Evolutionary conservation across 2,797 vertebrate species (phyloP).

Genomic region (Enteromius trimaculatus): DNA sequence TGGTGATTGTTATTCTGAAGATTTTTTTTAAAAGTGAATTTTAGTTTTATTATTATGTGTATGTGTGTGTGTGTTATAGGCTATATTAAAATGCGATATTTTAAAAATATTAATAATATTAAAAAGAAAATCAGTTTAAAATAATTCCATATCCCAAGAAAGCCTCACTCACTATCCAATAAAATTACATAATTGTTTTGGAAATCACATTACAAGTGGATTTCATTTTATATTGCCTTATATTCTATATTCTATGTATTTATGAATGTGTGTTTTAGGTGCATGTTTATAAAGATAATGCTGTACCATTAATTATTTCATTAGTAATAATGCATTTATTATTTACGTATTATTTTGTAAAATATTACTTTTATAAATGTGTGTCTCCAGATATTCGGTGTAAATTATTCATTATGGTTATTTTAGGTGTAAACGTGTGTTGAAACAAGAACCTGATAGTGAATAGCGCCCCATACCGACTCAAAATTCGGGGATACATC

Average conservation of each 20-base stretch:
- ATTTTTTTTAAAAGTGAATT: not conserved
- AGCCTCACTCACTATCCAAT: not conserved
- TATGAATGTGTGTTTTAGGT: not conserved
- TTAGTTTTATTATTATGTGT: not conserved
- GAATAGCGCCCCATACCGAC: conserved; percentile 50
- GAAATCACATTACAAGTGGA: not conserved
- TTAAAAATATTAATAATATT: not conserved
- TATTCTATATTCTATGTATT: not conserved
- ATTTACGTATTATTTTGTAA: not conserved
- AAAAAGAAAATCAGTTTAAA: not conserved
- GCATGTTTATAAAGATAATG: not conserved
- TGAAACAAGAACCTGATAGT: conserved; percentile 27
- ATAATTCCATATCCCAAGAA: not conserved
- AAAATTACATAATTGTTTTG: no score
- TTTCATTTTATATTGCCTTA: not conserved
- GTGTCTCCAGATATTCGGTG: not conserved
- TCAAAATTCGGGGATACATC: conserved; percentile 40
- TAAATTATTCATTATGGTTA: not conserved
- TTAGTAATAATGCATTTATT: conserved; percentile 5
- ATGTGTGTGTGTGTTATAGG: conserved; percentile 11
- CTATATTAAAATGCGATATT: not conserved
- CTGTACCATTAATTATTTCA: not conserved
- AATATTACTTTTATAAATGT: conserved; percentile 12
- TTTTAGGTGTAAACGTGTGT: conserved; percentile 16
- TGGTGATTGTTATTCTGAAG: not conserved